phyloP scores from a whole-genome alignment of 2,888 invertebrate genomes.

The Leucophenga maculata region DNA sequence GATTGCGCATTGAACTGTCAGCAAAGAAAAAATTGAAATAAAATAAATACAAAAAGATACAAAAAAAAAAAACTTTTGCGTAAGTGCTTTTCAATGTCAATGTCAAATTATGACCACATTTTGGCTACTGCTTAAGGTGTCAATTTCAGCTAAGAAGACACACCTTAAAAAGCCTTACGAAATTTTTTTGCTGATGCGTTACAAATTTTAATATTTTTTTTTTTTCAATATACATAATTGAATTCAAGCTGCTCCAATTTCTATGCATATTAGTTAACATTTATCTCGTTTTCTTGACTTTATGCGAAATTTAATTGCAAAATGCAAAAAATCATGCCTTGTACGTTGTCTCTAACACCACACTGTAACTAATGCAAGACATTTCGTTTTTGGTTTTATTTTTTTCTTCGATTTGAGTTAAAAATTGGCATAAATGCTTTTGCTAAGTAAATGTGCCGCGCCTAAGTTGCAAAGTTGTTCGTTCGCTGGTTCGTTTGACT shows the following conservation, averaged over 20 bases:
- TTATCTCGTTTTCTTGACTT: not conserved
- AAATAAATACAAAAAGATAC: not conserved
- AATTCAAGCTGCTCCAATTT: constrained; percentile 24
- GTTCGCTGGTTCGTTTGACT: not conserved
- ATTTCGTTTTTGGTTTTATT: no score
- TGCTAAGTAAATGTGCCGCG: constrained; percentile 15
- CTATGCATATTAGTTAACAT: constrained; percentile 20
- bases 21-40: not conserved
- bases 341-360: no score
- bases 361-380: no score
- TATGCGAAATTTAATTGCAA: no score
- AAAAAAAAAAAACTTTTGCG: not conserved
- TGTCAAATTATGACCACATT: constrained; percentile 44
- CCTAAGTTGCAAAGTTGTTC: constrained; percentile 11
- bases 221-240: not conserved
- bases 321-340: no score
- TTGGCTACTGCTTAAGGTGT: not conserved
- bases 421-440: not conserved
- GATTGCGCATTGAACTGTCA: constrained; percentile 21
- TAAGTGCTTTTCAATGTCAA: constrained; percentile 57
- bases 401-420: no score
- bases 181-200: no score
- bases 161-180: constrained; percentile 3
- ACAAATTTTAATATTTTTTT: not conserved
- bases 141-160: not conserved